Base-by-base conservation (phyloP, 2,113 vertebrate genomes). In the Sinocyclocheilus anophthalmus region DNA sequence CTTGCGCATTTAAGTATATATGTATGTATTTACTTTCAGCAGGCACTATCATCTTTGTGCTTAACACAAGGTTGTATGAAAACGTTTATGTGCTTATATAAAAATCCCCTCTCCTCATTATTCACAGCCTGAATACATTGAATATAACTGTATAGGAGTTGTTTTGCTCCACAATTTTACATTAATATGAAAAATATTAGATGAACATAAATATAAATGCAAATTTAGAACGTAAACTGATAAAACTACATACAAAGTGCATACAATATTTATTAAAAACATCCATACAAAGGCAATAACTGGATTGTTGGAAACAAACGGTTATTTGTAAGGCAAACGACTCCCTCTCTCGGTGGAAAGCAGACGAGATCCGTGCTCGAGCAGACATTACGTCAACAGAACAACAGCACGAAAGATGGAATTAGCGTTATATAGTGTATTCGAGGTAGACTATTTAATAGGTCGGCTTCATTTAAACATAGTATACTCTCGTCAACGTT, bases 271-370 rank as follows among this genome's bases (percentile, higher is more conserved):
- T 45, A 13, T 45, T 22, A 61, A 80, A 63, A 22, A 48, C 20
- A 18, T 37, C 42, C n/a, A 77, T 39, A 20, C 26, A 61, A 24
- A 69, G 82, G 37, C 82, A 42, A 18, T 39, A 20, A 8, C 26
- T 45, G 5, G 37, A 48, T 12, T 48, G 10, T 3, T 48, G 45
- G 45, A 12, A 48, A 48, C 45, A 48, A 48, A 48, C 12, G 45
- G 10, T 59, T 73, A 18, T 73, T 67, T 42, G 18, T 80, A 65
- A 67, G 53, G 42, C 79, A 75, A 76, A 86, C 22, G 33, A 8
- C 81, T 65, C 87, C 87, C 87, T 86, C 87, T 88, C 67, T 59
- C 70, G 84, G 87, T 18, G 26, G 50, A 20, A 50, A 26, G 7
- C 20, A 2, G 4, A 9, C 37, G 42, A 5, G 16, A 37, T 9